Evolutionary conservation across 2,797 vertebrate genomes (phyloP), one percentile per base, ranked within the genome.

Genomic region (Labroides dimidiatus): DNA sequence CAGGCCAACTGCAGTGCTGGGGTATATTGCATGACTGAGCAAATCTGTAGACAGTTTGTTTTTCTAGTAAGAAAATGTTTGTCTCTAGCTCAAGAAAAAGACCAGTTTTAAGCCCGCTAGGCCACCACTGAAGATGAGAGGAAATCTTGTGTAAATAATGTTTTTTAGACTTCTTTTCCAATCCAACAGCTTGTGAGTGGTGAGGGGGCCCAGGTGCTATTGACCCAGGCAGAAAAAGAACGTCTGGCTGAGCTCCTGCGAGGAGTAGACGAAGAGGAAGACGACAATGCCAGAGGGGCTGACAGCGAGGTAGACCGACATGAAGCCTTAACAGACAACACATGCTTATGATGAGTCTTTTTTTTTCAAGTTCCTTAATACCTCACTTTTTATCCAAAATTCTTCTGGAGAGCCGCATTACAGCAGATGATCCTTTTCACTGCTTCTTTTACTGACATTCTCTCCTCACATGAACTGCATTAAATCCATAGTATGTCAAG

Each of bases 161-260:
- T 52, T 75, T 72, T 79, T 2, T 68, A 10, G 69, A 53, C 16
- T 75, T 45, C 42, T 47, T 20, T 62, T n/a, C 39, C 68, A 82
- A 91, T 82, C 58, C 64, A 87, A 72, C 77, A 98, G 97, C 83
- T 96, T 54, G 94, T 90, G 69, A 95, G 93, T 55, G 87, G 90
- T 27, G 92, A 94, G 4, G 92, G 92, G 79, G 93, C 76, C 51
- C 87, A 80, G 21, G 77, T 92, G 79, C 70, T 82, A 87, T 89
- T 99, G 93, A 95, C 94, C 62, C 91, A 92, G 10, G 81, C 82
- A 57, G 96, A 99, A 87, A 95, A 89, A 83, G 89, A 91, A 71
- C 95, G 95, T 60, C 91, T 98, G 87, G 85, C 66, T 3, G 93
- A 96, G 63, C 95, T 99, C 42, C 82, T 99, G 69, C 89, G 78